Conservation (phyloP, 2,113 vertebrate species). For the Rhabdomys dilectus region DNA sequence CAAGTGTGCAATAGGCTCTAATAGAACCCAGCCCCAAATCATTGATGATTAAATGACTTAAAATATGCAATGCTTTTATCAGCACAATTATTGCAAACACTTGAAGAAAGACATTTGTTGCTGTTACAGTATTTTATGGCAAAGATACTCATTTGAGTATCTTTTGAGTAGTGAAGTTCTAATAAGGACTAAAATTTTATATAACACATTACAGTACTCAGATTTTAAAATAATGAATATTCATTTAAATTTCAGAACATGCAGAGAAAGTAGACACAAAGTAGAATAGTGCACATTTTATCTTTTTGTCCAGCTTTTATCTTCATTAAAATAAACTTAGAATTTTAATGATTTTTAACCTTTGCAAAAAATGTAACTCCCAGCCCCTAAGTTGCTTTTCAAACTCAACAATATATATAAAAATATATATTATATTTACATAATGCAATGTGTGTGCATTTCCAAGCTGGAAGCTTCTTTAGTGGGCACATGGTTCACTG, state of each 20-base stretch:
- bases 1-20: background rate
- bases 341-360: constrained; percentile 47
- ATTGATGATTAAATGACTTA: constrained; percentile 1
- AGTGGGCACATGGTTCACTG: background rate
- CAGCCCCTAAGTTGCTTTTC: constrained; percentile 1
- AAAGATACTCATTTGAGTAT: constrained; percentile 40
- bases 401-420: background rate
- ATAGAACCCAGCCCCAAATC: background rate
- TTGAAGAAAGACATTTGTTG: background rate
- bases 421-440: no score
- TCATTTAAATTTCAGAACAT: constrained; percentile 41
- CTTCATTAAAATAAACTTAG: constrained; percentile 8
- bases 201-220: constrained; percentile 45
- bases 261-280: constrained; percentile 19
- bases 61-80: background rate
- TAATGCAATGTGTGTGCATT: background rate
- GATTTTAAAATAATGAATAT: constrained; percentile 45
- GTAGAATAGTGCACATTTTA: background rate
- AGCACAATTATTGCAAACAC: background rate
- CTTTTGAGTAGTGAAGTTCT: constrained; percentile 13
- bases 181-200: constrained; percentile 52
- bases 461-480: background rate
- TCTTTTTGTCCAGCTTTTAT: constrained; percentile 16
- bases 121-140: background rate
- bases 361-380: constrained; percentile 29